Base-by-base conservation (phyloP, 2,888 invertebrate genomes). In the Eupelmus urozonus region DNA sequence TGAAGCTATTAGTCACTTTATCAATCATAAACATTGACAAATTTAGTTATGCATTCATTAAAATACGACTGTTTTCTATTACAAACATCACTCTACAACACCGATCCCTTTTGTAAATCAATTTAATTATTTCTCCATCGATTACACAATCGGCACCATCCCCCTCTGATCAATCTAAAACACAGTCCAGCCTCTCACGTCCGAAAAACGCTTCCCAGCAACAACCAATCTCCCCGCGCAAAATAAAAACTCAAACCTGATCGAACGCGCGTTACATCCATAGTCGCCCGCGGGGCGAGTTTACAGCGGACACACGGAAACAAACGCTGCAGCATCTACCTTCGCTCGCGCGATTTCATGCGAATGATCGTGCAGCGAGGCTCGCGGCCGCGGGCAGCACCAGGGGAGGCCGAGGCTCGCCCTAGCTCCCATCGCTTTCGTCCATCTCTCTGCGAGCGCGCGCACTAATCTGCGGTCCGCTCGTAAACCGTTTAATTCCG, bases 401-500 rank as follows among this genome's bases (percentile, higher is more conserved):
- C 63, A 40, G 45, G 63, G 25, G 2, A 16, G 20, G 49, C 34
- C 62, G 29, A 42, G 57, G 25, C n/a, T n/a, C n/a, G n/a, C n/a
- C n/a, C n/a, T n/a, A n/a, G n/a, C n/a, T 55, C 5, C 27, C 73
- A 40, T 45, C 65, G 66, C 71, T 29, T 45, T 25, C 60, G 65
- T 69, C 69, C 78, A 40, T 69, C 74, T 74, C 78, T 65, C 74
- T n/a, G n/a, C n/a, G n/a, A n/a, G 57, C 40, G 57, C 66, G 5
- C 59, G 74, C 86, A 89, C 89, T 89, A 89, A 89, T 89, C 89
- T 89, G 88, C 87, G 88, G 89, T 88, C 86, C 88, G 88, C 87
- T 89, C 89, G 89, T 89, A 89, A 89, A 89, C 88, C 88, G 88
- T 89, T 89, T 89, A 89, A 89, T 89, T 89, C 89, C 88, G 89